A percentile compares a stretch with the other conserved stretches of the same genome.
Conservation (phyloP, 2,113 vertebrate species). For the Pachyramphus minor region DNA sequence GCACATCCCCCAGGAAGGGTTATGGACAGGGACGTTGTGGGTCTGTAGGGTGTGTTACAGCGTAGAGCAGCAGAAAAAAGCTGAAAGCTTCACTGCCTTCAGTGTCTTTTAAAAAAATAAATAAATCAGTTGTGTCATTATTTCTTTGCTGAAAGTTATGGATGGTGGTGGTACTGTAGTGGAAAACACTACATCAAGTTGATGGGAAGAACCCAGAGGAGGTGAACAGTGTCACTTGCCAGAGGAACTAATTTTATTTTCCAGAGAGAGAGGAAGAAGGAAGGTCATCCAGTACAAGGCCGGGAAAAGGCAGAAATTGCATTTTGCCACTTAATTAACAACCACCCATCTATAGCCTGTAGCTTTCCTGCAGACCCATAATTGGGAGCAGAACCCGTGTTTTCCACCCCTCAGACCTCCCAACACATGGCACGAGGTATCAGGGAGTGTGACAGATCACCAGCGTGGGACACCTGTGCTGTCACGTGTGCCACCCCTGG, state of each 20-base stretch:
- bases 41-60: neutral
- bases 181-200: slow-evolving; percentile 2
- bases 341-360: neutral
- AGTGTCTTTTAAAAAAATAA: neutral
- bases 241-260: slow-evolving; percentile 26
- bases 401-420: neutral
- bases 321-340: slow-evolving; percentile 39
- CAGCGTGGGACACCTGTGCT: neutral
- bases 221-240: slow-evolving; percentile 7
- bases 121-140: neutral
- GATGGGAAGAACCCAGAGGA: slow-evolving; percentile 10
- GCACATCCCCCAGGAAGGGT: neutral
- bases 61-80: neutral
- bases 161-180: neutral
- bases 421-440: neutral
- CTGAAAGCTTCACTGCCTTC: neutral
- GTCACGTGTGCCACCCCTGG: neutral
- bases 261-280: neutral
- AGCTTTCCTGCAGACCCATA: neutral
- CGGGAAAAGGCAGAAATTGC: slow-evolving; percentile 19
- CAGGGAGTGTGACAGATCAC: neutral
- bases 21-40: neutral
- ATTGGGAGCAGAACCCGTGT: neutral
- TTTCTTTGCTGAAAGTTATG: neutral
- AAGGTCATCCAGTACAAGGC: slow-evolving; percentile 7